Evolutionary conservation across 1,140 invertebrate species (phyloP).

Genomic region (Bombus balteatus): DNA sequence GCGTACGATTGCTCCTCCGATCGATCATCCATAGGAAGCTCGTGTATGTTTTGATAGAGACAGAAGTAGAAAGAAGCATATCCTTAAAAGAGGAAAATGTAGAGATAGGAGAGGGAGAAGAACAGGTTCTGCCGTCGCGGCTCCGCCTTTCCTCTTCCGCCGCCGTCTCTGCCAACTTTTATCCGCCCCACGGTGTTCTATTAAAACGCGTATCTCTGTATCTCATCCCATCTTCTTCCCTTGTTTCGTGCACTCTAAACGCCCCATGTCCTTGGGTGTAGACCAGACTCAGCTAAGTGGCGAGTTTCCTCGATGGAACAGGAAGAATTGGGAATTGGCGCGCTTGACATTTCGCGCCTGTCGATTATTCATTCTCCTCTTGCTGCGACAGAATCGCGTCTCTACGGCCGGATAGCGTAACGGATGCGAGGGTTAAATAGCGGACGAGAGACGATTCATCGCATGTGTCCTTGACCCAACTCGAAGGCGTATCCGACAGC

Average conservation of each 20-base stretch:
- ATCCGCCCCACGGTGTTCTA: background rate
- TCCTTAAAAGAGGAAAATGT: background rate
- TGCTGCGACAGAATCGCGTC: background rate
- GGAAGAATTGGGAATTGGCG: background rate
- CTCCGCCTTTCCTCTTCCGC: slow-evolving; percentile 25
- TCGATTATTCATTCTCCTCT: background rate
- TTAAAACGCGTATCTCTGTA: background rate
- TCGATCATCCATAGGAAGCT: slow-evolving; percentile 20
- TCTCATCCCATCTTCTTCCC: background rate
- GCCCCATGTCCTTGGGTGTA: too few relatives aligned
- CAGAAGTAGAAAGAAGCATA: too few relatives aligned
- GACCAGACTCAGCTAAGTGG: too few relatives aligned
- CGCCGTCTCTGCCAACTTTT: background rate
- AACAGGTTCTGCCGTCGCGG: slow-evolving; percentile 21
- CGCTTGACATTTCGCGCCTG: background rate
- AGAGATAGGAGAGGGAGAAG: background rate
- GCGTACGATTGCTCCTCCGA: background rate
- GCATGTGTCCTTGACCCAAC: slow-evolving; percentile 58
- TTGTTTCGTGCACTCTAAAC: too few relatives aligned
- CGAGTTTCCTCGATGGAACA: too few relatives aligned
- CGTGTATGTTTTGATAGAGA: background rate
- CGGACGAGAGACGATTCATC: background rate
- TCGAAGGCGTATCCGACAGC: slow-evolving; percentile 30
- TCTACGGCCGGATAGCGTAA: background rate
- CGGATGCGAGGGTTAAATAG: background rate